A percentile compares a stretch with the other conserved stretches of the same genome.
phyloP scores from a whole-genome alignment of 2,888 invertebrate genomes.

The Poecilobothrus nobilitatus region DNA sequence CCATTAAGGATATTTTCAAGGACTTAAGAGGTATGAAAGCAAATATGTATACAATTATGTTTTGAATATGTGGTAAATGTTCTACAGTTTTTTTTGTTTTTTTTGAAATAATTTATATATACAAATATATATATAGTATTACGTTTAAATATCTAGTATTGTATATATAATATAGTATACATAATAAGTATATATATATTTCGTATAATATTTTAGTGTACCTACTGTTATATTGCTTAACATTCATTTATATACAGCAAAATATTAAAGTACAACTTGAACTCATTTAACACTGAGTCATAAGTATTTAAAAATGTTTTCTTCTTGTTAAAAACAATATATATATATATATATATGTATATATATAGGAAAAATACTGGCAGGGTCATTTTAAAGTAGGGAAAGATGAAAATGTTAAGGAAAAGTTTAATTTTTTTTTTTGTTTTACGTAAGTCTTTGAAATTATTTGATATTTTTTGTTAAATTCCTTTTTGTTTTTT shows the following conservation, averaged over 20 bases:
- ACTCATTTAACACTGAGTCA: background rate
- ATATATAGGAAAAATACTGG: no score
- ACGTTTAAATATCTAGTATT: background rate
- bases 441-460: no score
- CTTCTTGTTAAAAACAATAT: no score
- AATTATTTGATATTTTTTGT: no score
- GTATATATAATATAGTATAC: background rate
- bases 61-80: background rate
- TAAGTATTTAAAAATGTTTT: background rate
- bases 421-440: no score
- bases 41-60: slow-evolving; percentile 2
- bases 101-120: no score
- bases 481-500: no score
- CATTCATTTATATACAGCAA: background rate
- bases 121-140: background rate
- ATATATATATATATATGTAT: no score
- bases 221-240: no score
- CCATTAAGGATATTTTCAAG: slow-evolving; percentile 15
- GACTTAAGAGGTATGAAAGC: slow-evolving; percentile 3
- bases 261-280: background rate
- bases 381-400: no score
- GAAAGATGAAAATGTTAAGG: no score
- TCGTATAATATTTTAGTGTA: background rate
- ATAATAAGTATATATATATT: background rate
- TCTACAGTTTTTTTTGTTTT: background rate